Conservation (phyloP, 2,888 invertebrate genomes). For the Polydrusus pterygomalis region DNA sequence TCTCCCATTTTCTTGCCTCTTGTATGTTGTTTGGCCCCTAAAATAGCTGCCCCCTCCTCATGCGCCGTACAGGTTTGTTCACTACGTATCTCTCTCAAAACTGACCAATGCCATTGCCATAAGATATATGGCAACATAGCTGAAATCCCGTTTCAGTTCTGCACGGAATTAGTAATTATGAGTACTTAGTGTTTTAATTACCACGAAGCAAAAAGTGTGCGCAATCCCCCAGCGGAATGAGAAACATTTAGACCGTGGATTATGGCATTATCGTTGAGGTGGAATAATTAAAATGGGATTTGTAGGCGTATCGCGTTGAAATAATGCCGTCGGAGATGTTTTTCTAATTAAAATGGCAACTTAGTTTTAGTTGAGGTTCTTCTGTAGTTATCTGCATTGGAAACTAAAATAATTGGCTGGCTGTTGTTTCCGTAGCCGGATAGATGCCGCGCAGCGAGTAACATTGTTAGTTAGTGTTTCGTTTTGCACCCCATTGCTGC, state of each 20-base stretch:
- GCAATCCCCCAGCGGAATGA: constrained; percentile 30
- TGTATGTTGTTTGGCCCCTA: too few species aligned
- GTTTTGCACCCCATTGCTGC: too few species aligned
- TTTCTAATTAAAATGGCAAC: constrained; percentile 7
- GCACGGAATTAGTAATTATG: constrained; percentile 39
- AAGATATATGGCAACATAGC: constrained; percentile 2
- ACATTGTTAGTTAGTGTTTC: too few species aligned
- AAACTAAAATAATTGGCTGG: too few species aligned
- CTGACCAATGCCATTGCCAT: too few species aligned
- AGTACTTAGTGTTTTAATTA: constrained; percentile 47
- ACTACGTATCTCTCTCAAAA: too few species aligned
- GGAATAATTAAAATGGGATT: constrained; percentile 47
- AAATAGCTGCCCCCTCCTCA: too few species aligned
- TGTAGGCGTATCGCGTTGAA: constrained; percentile 20
- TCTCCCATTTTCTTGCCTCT: too few species aligned
- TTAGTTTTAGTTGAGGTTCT: background rate
- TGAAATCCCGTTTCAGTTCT: constrained; percentile 18
- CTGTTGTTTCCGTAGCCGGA: too few species aligned
- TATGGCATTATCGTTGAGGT: constrained; percentile 34
- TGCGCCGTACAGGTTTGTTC: too few species aligned
- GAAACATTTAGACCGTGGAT: constrained; percentile 40
- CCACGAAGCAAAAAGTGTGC: constrained; percentile 36
- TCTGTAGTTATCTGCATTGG: background rate
- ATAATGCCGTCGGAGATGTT: background rate
- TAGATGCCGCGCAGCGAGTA: too few species aligned